phyloP scores from a whole-genome alignment of 2,113 vertebrate genomes.

The Irena cyanogastra region DNA sequence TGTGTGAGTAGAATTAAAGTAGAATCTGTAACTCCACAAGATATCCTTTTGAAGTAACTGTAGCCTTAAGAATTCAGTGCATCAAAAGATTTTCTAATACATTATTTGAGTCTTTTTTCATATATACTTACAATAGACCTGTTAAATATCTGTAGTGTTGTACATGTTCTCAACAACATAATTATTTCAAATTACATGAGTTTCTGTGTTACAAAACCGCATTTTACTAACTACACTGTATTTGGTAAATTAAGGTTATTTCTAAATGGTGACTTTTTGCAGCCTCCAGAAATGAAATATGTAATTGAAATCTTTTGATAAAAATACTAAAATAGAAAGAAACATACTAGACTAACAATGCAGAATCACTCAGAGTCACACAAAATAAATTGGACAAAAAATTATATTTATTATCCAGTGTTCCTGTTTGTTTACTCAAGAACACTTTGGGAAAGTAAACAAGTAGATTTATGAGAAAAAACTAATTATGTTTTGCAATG shows the following conservation, averaged over 20 bases:
- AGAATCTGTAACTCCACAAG: not conserved
- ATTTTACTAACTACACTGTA: not conserved
- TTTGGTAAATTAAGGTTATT: conserved; percentile 34
- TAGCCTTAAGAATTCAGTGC: not conserved
- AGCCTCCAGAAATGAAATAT: not conserved
- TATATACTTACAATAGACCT: not conserved
- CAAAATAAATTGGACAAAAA: not conserved
- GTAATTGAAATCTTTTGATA: not conserved
- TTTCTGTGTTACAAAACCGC: not conserved
- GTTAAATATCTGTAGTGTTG: not conserved
- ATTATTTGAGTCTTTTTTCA: not conserved
- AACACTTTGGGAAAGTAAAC: not conserved
- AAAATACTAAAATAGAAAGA: not conserved
- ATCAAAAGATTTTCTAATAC: not conserved
- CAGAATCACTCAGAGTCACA: not conserved
- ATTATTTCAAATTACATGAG: conserved; percentile 7
- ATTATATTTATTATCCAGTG: not conserved
- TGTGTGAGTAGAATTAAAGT: not conserved
- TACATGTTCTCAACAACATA: not conserved
- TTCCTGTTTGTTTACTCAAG: not conserved
- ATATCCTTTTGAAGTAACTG: not conserved
- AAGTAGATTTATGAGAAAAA: not conserved
- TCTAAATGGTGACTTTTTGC: not conserved
- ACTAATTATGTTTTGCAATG: not conserved
- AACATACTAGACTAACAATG: not conserved